Percentiles rank a stretch among this genome's conserved stretches.
phyloP scores from a whole-genome alignment of 2,888 invertebrate species.

The Trichogramma dendrolimi region DNA sequence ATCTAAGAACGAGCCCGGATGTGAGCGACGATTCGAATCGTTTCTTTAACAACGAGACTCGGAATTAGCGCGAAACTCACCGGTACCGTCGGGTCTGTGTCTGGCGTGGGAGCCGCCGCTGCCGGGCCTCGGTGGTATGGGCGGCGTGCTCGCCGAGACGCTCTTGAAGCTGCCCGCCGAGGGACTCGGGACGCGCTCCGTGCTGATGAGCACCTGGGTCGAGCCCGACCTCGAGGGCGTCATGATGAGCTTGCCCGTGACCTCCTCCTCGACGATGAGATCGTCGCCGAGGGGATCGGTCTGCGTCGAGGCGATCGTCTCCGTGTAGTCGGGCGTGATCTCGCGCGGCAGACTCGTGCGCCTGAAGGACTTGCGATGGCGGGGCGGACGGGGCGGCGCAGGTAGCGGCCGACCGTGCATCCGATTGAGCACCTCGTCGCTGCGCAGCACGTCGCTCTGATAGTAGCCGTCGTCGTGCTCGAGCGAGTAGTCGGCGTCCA shows the following conservation, averaged over 20 bases:
- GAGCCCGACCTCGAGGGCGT: slow-evolving; percentile 46
- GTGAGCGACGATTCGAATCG: not conserved
- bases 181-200: slow-evolving; percentile 45
- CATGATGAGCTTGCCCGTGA: slow-evolving; percentile 46
- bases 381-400: slow-evolving; percentile 79
- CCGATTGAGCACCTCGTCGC: slow-evolving; percentile 72
- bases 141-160: slow-evolving; percentile 29
- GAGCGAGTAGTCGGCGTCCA: slow-evolving; percentile 58
- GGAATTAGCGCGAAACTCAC: too few relatives aligned
- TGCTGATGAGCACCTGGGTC: slow-evolving; percentile 44
- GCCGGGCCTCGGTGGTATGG: slow-evolving; percentile 39
- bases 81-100: not conserved
- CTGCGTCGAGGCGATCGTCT: slow-evolving; percentile 77
- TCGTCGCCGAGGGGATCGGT: slow-evolving; percentile 82
- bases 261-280: slow-evolving; percentile 53
- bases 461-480: slow-evolving; percentile 27
- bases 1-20: not conserved
- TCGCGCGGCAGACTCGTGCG: slow-evolving; percentile 27
- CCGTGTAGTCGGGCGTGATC: slow-evolving; percentile 46
- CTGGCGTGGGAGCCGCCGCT: not conserved
- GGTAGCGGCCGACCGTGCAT: slow-evolving; percentile 84
- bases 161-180: slow-evolving; percentile 21
- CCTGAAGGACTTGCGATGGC: slow-evolving; percentile 52
- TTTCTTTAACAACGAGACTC: too few relatives aligned
- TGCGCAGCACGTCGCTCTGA: slow-evolving; percentile 62